phyloP scores from a whole-genome alignment of 2,113 vertebrate species.

The Leptocoma aspasia region DNA sequence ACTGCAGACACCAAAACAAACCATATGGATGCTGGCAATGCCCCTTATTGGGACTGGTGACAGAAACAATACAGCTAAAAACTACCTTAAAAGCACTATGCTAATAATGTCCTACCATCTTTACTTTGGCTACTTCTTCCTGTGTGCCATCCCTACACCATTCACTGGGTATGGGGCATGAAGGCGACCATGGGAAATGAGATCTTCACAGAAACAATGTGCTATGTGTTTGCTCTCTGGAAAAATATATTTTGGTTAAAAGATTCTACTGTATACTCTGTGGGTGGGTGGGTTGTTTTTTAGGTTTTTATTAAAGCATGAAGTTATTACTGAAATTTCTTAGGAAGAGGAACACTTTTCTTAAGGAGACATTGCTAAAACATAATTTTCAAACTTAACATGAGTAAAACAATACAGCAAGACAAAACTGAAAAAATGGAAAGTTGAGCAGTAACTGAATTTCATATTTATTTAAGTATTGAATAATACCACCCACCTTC shows the following conservation, averaged over 20 bases:
- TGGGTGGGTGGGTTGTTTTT: neutral
- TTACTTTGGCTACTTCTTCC: neutral
- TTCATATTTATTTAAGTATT: neutral
- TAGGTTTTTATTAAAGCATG: neutral
- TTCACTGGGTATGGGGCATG: neutral
- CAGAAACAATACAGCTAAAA: neutral
- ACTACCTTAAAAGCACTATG: neutral
- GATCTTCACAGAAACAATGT: neutral
- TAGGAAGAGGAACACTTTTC: neutral
- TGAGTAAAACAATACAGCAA: neutral
- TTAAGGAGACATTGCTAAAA: neutral
- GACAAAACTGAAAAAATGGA: neutral
- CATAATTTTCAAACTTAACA: neutral
- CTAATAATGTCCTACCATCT: neutral
- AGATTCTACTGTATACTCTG: neutral
- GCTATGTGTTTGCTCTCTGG: neutral
- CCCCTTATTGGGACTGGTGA: neutral
- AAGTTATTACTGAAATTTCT: neutral
- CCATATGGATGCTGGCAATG: neutral
- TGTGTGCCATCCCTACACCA: neutral
- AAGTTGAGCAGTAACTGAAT: neutral
- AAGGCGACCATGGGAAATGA: neutral
- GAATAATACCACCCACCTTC: slow-evolving; percentile 79
- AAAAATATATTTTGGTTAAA: neutral
- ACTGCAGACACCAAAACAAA: neutral